Base-by-base conservation (phyloP, 2,888 invertebrate species). In the Drosophila gaucha region DNA sequence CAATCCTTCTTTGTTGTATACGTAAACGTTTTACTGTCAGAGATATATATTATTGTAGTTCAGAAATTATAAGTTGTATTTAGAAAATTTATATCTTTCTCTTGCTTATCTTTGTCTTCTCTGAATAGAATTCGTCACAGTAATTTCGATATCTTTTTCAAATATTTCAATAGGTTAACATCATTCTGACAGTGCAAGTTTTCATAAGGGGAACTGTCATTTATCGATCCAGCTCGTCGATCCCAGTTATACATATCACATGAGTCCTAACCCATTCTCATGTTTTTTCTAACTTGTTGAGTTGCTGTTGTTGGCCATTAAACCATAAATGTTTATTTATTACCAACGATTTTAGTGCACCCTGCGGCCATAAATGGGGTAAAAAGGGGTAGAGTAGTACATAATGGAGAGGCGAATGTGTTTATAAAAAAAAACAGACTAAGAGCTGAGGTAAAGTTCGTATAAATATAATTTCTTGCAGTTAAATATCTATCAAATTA, bases 321-420 rank as follows among this genome's bases (percentile, higher is more conserved):
- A 78, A 30, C 72, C 66, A 78, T 78, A 78, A 78, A 80, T 72
- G 57, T 57, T 14, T 67, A 56, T 75, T 75, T 62, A 67, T 75
- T 39, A 35, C 55, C 18, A 16, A 18, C 58, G 22, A 47, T 41
- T 56, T 47, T 71, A 26, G 16, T 26, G 30, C 31, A 31, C 30
- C 12, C 30, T 22, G n/a, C 5, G 16, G 16, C 12, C 28, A 62
- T 59, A 14, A 60, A 16, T 4, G n/a, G 10, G 24, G 31, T 4
- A 20, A 20, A 12, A 31, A 14, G 20, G 9, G 30, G 20, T 18
- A 41, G 10, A 16, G 14, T 1, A 18, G n/a, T 6, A n/a, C n/a
- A n/a, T n/a, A n/a, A n/a, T n/a, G n/a, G n/a, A n/a, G n/a, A n/a
- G n/a, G n/a, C n/a, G n/a, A n/a, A n/a, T n/a, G n/a, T n/a, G n/a